A percentile compares a stretch with the other conserved stretches of the same genome.
Conservation (phyloP, 2,888 invertebrate genomes). For the Tipula vernalis region DNA sequence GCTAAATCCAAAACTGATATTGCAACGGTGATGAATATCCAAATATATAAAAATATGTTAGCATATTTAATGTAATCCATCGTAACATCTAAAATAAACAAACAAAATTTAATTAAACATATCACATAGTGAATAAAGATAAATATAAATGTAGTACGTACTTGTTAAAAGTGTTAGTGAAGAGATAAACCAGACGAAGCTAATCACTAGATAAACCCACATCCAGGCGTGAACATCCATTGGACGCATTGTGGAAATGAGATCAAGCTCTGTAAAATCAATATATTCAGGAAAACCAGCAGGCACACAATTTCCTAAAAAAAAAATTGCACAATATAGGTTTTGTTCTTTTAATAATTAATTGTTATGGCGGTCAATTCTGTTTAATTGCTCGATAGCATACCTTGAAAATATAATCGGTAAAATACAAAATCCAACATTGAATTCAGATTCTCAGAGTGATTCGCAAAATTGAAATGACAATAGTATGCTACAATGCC, state of each 20-base stretch:
- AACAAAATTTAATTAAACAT: not conserved
- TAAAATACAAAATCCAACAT: slow-evolving; percentile 26
- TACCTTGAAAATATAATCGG: slow-evolving; percentile 30
- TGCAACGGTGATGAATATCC: slow-evolving; percentile 26
- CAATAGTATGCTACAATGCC: slow-evolving; percentile 32
- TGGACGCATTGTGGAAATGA: slow-evolving; percentile 24
- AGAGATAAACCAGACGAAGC: slow-evolving; percentile 28
- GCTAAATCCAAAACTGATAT: slow-evolving; percentile 30
- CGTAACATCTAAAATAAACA: slow-evolving; percentile 23
- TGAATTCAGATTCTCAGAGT: slow-evolving; percentile 20
- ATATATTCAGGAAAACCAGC: slow-evolving; percentile 20
- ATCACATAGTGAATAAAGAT: not conserved
- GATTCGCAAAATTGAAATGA: slow-evolving; percentile 22
- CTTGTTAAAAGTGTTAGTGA: slow-evolving; percentile 27
- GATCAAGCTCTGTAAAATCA: slow-evolving; percentile 17
- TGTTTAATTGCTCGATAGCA: not conserved
- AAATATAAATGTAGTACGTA: slow-evolving; percentile 20
- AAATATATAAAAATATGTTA: slow-evolving; percentile 24
- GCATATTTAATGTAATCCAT: slow-evolving; percentile 22
- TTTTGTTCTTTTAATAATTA: not conserved
- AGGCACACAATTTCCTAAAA: slow-evolving; percentile 19
- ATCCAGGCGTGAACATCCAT: slow-evolving; percentile 27
- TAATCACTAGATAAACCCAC: slow-evolving; percentile 29
- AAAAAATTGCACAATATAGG: not conserved
- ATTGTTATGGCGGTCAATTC: not conserved